Evolutionary conservation across 2,113 vertebrate genomes (phyloP).

Genomic region (Verasper variegatus): DNA sequence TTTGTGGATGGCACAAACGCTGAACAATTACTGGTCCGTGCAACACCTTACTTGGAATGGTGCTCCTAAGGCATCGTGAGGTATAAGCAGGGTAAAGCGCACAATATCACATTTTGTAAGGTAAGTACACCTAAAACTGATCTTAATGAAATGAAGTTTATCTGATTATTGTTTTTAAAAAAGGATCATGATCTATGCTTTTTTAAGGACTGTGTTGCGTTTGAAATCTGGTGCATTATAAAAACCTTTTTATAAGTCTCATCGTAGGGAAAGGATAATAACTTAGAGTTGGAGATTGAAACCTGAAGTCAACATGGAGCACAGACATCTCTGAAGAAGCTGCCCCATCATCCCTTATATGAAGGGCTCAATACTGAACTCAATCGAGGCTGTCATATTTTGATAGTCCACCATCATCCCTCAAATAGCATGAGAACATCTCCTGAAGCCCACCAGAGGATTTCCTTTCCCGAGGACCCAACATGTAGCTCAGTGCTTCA

Average conservation of each 20-base stretch:
- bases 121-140: background rate
- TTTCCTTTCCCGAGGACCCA: conserved; percentile 34
- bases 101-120: background rate
- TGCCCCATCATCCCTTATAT: conserved; percentile 42
- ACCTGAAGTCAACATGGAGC: conserved; percentile 21
- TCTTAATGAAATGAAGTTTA: background rate
- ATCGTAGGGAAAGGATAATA: background rate
- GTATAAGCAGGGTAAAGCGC: background rate
- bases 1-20: no score
- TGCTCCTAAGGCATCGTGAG: no score
- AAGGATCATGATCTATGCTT: background rate
- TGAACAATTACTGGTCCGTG: no score
- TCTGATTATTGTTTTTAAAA: background rate
- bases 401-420: conserved; percentile 48
- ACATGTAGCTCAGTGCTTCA: conserved; percentile 52
- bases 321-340: background rate
- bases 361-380: conserved; percentile 42
- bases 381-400: conserved; percentile 33
- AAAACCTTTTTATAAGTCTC: background rate
- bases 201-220: background rate
- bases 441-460: conserved; percentile 49
- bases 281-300: conserved; percentile 1
- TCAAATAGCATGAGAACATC: conserved; percentile 48
- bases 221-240: background rate
- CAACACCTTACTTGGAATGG: no score